Evolutionary conservation across 2,888 invertebrate species (phyloP).

Genomic region (Rotaria sp.): DNA sequence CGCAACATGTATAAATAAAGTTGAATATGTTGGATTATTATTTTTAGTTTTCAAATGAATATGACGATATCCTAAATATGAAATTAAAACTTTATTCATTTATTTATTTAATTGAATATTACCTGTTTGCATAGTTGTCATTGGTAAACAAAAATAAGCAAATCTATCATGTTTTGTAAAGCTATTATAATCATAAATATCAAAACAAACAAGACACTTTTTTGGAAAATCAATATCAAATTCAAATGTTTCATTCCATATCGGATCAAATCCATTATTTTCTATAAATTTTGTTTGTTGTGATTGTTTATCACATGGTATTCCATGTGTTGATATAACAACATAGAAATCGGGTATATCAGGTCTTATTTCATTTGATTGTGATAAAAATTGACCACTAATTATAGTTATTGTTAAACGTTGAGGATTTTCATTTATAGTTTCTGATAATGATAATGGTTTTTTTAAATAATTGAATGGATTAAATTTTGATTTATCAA

Average conservation of each 20-base stretch:
- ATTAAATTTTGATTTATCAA: too few species aligned
- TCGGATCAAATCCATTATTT: conserved; percentile 63
- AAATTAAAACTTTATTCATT: too few species aligned
- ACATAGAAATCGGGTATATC: conserved; percentile 32
- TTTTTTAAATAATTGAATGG: too few species aligned
- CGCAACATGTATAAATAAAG: background rate
- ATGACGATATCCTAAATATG: background rate
- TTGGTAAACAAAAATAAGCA: background rate
- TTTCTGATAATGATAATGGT: too few species aligned
- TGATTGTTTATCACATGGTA: conserved; percentile 30
- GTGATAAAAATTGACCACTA: conserved; percentile 33
- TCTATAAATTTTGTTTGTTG: conserved; percentile 2
- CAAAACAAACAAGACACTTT: background rate
- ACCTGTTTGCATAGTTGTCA: background rate
- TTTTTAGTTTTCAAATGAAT: background rate
- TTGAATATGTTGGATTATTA: background rate
- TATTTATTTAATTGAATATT: background rate
- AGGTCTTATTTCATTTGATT: background rate
- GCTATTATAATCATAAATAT: background rate
- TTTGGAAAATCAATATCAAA: conserved; percentile 60
- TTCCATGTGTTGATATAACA: conserved; percentile 29
- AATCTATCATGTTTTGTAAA: background rate
- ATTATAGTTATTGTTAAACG: conserved; percentile 33
- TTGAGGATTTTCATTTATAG: background rate
- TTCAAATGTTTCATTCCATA: conserved; percentile 63